Percentiles rank a stretch among this genome's conserved stretches.
Evolutionary conservation across 2,888 invertebrate species (phyloP).

Genomic region (Margaritifera margaritifera): DNA sequence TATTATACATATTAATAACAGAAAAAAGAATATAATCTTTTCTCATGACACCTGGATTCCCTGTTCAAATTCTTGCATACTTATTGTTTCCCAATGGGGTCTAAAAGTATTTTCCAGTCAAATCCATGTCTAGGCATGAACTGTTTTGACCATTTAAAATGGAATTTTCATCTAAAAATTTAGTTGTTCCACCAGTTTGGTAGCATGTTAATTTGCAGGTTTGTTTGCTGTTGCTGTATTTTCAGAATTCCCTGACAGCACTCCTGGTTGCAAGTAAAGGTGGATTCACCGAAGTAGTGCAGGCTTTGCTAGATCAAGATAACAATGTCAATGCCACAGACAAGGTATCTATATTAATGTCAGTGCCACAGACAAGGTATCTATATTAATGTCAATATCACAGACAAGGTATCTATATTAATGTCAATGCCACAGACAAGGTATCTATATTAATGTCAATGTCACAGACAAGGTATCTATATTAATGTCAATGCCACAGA

Average conservation of each 20-base stretch:
- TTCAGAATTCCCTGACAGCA: constrained; percentile 95
- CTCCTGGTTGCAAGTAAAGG: constrained; percentile 83
- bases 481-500: constrained; percentile 90
- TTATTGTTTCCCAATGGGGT: too few relatives aligned
- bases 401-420: too few relatives aligned
- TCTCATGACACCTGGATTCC: too few relatives aligned
- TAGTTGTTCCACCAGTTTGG: background rate
- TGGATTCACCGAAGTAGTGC: constrained; percentile 83
- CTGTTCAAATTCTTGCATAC: too few relatives aligned
- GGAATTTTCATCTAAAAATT: background rate
- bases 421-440: constrained; percentile 87
- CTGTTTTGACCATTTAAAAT: background rate
- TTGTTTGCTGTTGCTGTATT: constrained; percentile 1
- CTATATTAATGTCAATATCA: too few relatives aligned
- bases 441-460: constrained; percentile 44
- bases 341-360: constrained; percentile 64
- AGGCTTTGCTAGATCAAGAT: constrained; percentile 86
- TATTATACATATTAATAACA: too few relatives aligned
- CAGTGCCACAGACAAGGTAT: constrained; percentile 85
- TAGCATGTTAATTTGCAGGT: background rate
- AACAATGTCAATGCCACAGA: constrained; percentile 91
- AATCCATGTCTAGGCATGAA: too few relatives aligned
- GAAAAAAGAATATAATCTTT: too few relatives aligned
- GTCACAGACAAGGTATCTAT: too few relatives aligned
- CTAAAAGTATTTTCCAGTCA: too few relatives aligned